Conservation (phyloP, 2,113 vertebrate species). For the Leucoraja erinaceus region DNA sequence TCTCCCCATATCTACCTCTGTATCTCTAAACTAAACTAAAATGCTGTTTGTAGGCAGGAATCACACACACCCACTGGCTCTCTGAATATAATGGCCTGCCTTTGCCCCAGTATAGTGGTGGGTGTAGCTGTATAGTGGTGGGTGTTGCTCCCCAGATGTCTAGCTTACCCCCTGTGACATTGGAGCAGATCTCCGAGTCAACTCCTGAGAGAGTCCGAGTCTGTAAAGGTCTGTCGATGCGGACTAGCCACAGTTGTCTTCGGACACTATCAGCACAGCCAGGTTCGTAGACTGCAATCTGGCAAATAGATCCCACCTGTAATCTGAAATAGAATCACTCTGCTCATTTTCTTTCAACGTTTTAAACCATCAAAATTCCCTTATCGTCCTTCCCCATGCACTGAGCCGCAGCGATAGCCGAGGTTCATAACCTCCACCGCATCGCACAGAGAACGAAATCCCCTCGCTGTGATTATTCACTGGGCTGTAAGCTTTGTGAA, state of each 20-base stretch:
- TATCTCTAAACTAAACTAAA: no score
- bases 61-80: no score
- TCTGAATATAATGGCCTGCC: no score
- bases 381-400: background rate
- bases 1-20: no score
- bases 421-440: background rate
- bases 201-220: background rate
- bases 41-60: no score
- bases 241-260: background rate
- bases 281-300: background rate
- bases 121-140: no score
- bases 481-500: no score
- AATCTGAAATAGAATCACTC: slow-evolving; percentile 35
- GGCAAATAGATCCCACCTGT: background rate
- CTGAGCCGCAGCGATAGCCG: background rate
- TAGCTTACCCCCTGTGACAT: background rate
- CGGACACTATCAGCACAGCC: background rate
- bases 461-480: background rate
- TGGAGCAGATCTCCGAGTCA: background rate
- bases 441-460: background rate
- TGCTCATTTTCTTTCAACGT: background rate
- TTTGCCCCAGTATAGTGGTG: no score
- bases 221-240: background rate
- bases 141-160: background rate
- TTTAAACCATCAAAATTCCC: background rate